These are phyloP conservation scores for Mionectes macconnelli DNA, from an alignment of 2,113 vertebrate species.

Conservation along the genomic window DNA sequence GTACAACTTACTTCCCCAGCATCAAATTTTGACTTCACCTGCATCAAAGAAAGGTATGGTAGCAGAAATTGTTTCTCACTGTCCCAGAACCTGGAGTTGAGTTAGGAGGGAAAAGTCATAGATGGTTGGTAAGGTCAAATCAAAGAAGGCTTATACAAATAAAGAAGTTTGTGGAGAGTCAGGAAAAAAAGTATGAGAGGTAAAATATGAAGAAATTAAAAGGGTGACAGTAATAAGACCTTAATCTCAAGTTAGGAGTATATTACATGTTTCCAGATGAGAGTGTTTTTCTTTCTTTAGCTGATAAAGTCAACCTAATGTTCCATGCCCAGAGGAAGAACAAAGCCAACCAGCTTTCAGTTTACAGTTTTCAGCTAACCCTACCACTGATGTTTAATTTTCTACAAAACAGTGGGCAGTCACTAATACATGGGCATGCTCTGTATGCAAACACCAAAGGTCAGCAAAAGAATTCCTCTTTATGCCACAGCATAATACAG, in stretches of 20 bases:
- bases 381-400: not conserved
- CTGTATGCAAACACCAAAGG: not conserved
- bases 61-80: not conserved
- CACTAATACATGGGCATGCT: not conserved
- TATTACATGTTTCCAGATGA: not conserved
- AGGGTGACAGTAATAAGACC: not conserved
- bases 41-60: not conserved
- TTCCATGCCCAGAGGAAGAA: not conserved
- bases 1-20: not conserved
- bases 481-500: not conserved
- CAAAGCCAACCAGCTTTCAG: not conserved
- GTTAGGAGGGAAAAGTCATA: not conserved
- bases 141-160: not conserved
- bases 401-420: not conserved
- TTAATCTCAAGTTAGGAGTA: not conserved
- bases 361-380: not conserved
- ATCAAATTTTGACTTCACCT: not conserved
- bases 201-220: not conserved
- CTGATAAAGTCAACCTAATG: not conserved
- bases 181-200: not conserved
- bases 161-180: not conserved
- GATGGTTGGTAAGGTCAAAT: not conserved
- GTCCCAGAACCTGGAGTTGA: not conserved
- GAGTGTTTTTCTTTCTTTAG: not conserved
- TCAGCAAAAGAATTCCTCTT: not conserved